A percentile compares a stretch with the other conserved stretches of the same genome.
Evolutionary conservation across 1,140 invertebrate species (phyloP).

Genomic region (Nasonia vitripennis): DNA sequence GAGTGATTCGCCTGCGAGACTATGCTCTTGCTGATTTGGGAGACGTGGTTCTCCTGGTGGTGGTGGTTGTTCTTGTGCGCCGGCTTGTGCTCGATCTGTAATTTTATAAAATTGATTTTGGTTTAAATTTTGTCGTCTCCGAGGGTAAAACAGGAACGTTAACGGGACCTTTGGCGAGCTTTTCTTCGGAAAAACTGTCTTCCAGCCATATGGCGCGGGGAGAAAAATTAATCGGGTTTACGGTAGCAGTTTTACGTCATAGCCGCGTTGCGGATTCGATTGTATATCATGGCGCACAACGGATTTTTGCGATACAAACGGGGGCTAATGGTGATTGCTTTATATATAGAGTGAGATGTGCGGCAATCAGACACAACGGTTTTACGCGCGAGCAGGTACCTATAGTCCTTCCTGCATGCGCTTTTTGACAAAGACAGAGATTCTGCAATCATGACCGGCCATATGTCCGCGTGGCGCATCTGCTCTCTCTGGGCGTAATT

Average conservation of each 20-base stretch:
- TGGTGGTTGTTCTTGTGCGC: constrained; percentile 69
- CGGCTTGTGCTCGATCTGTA: constrained; percentile 71
- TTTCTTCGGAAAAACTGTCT: neutral
- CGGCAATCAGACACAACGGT: constrained; percentile 1
- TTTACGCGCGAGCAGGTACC: neutral
- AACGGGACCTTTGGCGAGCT: too few species aligned
- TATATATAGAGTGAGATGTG: neutral
- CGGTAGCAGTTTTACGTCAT: neutral
- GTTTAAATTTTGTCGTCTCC: too few species aligned
- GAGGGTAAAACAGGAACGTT: too few species aligned
- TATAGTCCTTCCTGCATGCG: neutral
- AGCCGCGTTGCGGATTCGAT: neutral
- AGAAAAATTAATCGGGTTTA: neutral
- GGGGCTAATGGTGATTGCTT: constrained; percentile 10
- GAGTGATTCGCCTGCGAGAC: constrained; percentile 70
- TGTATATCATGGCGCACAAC: neutral
- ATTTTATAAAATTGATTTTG: neutral
- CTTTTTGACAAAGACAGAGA: constrained; percentile 20
- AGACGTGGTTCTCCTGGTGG: constrained; percentile 73
- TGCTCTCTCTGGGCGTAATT: constrained; percentile 9
- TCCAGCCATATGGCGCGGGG: neutral
- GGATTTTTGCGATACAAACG: neutral
- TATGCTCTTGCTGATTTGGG: constrained; percentile 72
- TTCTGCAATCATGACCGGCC: constrained; percentile 16
- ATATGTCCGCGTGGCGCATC: constrained; percentile 24